Base-by-base conservation (phyloP, 2,888 invertebrate species). In the Athripsodes cinereus region DNA sequence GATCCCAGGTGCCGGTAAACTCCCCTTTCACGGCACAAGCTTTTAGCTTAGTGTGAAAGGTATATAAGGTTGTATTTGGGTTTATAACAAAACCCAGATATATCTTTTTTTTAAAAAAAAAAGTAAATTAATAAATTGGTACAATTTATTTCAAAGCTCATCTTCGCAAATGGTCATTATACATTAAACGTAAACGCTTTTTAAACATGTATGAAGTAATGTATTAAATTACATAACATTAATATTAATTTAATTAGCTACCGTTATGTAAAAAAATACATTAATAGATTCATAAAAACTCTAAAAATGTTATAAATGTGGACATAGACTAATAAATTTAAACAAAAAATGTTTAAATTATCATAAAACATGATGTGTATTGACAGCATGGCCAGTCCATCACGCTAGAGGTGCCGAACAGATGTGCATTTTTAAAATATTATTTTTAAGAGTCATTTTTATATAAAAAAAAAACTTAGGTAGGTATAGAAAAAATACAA, bases 401-500 rank as follows among this genome's bases (percentile, higher is more conserved):
- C 19, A 20, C 20, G 47, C 19, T 20, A 20, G 10, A 21, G 21
- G 21, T 20, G 21, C 19, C 6, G 47, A 47, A 47, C 47, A 47
- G 47, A 47, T 47, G 47, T 47, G 19, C 47, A 5, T 20, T 20
- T 47, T 40, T 8, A 40, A 16, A 20, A 47, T 47, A 47, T 47
- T 44, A 44, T 3, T 6, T 26, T 6, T 6, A 26, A 10, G 26
- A 26, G 26, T 40, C 40, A 13, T 40, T 40, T 3, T 26, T 26
- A 40, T 31, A 31, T 31, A 6, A 46, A 46, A 47, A 47, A 47
- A 47, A 47, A 20, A 20, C 47, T 18, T 47, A n/a, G n/a, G n/a
- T n/a, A n/a, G n/a, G n/a, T n/a, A 47, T 20, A 47, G 47, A 47
- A 47, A 47, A 47, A 47, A 47, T 20, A n/a, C n/a, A 20, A 11